Percentiles rank a stretch among this genome's conserved stretches.
Conservation (phyloP, 2,888 invertebrate species). For the Drosophila testacea region DNA sequence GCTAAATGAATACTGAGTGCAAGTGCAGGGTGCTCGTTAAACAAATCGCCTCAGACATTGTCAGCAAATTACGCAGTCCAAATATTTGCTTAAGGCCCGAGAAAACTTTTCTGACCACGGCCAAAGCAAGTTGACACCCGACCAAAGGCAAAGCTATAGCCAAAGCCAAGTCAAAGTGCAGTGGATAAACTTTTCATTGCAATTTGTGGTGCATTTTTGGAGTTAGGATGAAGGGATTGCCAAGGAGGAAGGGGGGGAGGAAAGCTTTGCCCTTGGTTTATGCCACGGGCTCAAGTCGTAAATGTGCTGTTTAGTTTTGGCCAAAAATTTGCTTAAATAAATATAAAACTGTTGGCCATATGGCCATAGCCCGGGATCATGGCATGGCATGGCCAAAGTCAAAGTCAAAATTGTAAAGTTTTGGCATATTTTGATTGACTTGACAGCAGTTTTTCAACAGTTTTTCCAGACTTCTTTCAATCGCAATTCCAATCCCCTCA, state of each 20-base stretch:
- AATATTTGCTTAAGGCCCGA: constrained; percentile 65
- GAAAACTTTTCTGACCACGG: constrained; percentile 67
- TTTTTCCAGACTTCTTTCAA: constrained; percentile 24
- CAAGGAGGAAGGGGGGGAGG: not conserved
- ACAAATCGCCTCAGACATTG: constrained; percentile 57
- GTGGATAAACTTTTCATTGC: constrained; percentile 68
- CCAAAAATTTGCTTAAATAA: constrained; percentile 74
- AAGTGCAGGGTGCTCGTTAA: constrained; percentile 34
- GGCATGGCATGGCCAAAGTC: constrained; percentile 13
- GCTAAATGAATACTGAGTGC: constrained; percentile 2
- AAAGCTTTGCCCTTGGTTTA: constrained; percentile 4
- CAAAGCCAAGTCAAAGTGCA: constrained; percentile 60
- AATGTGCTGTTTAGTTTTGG: constrained; percentile 62
- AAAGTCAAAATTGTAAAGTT: constrained; percentile 59
- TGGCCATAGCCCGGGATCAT: constrained; percentile 30
- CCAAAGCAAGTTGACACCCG: constrained; percentile 71
- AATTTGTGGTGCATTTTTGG: constrained; percentile 57
- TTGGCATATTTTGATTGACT: constrained; percentile 73
- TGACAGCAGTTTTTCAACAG: constrained; percentile 56
- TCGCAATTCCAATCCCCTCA: constrained; percentile 4
- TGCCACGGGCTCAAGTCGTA: constrained; percentile 20
- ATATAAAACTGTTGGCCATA: constrained; percentile 57
- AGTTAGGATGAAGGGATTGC: not conserved
- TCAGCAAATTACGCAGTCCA: constrained; percentile 71
- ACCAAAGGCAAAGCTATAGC: constrained; percentile 48